These are phyloP conservation scores for Ormyrus pomaceus DNA, from an alignment of 2,888 invertebrate genomes.

Conservation along the genomic window DNA sequence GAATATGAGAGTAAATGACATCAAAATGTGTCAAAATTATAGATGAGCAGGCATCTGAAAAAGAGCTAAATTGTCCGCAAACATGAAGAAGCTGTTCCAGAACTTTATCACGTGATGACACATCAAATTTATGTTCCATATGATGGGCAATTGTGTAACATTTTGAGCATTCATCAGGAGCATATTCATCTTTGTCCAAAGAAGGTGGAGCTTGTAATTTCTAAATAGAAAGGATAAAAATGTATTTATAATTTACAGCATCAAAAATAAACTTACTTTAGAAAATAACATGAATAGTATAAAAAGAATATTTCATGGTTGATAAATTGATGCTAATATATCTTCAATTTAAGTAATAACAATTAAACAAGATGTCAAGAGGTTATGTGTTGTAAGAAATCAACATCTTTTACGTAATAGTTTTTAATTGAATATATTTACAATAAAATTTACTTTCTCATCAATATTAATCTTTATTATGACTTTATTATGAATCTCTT, in stretches of 20 bases:
- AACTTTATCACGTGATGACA: slow-evolving; percentile 64
- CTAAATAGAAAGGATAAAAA: slow-evolving; percentile 11
- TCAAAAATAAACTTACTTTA: slow-evolving; percentile 13
- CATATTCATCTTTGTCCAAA: slow-evolving; percentile 68
- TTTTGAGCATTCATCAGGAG: slow-evolving; percentile 70
- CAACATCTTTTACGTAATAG: slow-evolving; percentile 14
- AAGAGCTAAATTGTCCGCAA: slow-evolving; percentile 84
- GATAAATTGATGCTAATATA: slow-evolving; percentile 38
- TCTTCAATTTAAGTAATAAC: slow-evolving; percentile 4
- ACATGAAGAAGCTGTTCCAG: slow-evolving; percentile 72
- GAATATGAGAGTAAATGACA: slow-evolving; percentile 81
- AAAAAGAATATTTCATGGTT: slow-evolving; percentile 31
- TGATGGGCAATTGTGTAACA: slow-evolving; percentile 70
- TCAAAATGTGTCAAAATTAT: slow-evolving; percentile 85
- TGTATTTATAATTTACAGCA: not conserved
- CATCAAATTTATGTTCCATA: slow-evolving; percentile 68
- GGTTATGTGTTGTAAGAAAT: slow-evolving; percentile 16
- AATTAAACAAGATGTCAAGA: slow-evolving; percentile 24
- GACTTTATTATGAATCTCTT: slow-evolving; percentile 15
- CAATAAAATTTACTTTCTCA: too few relatives aligned
- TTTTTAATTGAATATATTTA: not conserved
- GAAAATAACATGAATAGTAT: slow-evolving; percentile 9
- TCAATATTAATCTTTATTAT: too few relatives aligned
- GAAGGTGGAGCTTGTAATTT: slow-evolving; percentile 46
- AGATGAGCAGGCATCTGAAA: slow-evolving; percentile 88